A percentile compares a stretch with the other conserved stretches of the same genome.
Conservation (phyloP, 2,113 vertebrate species). For the Columbina picui region DNA sequence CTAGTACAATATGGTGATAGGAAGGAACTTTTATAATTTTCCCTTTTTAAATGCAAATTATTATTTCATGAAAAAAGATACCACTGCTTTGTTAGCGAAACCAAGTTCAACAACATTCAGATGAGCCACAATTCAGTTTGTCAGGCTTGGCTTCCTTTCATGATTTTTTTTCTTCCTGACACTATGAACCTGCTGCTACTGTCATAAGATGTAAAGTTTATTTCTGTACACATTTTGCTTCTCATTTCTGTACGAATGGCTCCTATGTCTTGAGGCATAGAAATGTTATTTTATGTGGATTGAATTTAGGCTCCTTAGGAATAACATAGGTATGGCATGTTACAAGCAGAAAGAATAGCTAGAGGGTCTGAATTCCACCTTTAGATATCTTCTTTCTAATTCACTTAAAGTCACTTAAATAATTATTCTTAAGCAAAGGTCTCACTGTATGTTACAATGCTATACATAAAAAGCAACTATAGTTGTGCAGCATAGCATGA, state of each 20-base stretch:
- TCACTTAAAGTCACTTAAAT: conserved; percentile 1
- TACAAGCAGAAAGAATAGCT: background rate
- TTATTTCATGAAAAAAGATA: background rate
- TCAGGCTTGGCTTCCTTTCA: conserved; percentile 50
- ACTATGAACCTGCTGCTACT: conserved; percentile 60
- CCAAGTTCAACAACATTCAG: background rate
- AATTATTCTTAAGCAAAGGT: conserved; percentile 29
- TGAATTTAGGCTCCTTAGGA: conserved; percentile 19
- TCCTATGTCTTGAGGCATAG: conserved; percentile 19
- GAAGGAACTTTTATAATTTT: background rate
- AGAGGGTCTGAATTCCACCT: background rate
- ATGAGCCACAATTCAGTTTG: conserved; percentile 38
- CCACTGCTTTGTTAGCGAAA: conserved; percentile 20
- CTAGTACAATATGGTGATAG: background rate
- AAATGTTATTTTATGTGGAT: conserved; percentile 10
- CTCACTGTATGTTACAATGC: background rate
- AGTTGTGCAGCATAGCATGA: background rate
- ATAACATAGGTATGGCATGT: background rate
- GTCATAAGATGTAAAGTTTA: conserved; percentile 57
- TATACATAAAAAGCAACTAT: background rate
- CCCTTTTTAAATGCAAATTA: background rate
- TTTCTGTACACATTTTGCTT: conserved; percentile 38
- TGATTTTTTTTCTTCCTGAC: conserved; percentile 16
- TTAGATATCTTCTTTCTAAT: background rate
- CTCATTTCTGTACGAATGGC: conserved; percentile 50